Conservation (phyloP, 1,140 invertebrate genomes). For the Cotesia vestalis region DNA sequence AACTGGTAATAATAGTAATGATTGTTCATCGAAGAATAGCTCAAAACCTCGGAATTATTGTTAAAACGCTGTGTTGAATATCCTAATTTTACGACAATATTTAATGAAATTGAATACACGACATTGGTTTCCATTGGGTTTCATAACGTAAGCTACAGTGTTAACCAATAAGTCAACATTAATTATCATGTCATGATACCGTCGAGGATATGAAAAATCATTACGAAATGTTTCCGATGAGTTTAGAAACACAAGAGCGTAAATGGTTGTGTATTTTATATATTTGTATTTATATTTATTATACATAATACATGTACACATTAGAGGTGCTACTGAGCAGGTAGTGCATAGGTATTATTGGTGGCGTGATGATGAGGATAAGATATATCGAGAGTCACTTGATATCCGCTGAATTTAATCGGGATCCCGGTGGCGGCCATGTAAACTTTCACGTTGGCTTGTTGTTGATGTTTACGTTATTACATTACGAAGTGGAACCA, state of each 20-base stretch:
- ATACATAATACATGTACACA: no score
- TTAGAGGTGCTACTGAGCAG: not conserved
- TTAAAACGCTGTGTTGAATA: no score
- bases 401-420: conserved; percentile 24
- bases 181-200: conserved; percentile 32
- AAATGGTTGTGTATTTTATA: not conserved
- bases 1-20: no score
- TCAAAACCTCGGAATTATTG: no score
- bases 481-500: not conserved
- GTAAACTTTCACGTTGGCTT: conserved; percentile 22
- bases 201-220: conserved; percentile 19
- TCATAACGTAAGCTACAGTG: conserved; percentile 6
- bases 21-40: no score
- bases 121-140: not conserved
- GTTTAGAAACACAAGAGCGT: conserved; percentile 21
- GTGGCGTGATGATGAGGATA: not conserved
- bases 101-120: not conserved
- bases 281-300: no score
- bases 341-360: not conserved
- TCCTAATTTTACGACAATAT: not conserved
- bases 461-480: conserved; percentile 27
- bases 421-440: conserved; percentile 1
- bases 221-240: conserved; percentile 20
- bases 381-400: conserved; percentile 8
- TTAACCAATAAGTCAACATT: conserved; percentile 28